Base-by-base conservation (phyloP, 2,113 vertebrate species). In the Cyprinodon tularosa region DNA sequence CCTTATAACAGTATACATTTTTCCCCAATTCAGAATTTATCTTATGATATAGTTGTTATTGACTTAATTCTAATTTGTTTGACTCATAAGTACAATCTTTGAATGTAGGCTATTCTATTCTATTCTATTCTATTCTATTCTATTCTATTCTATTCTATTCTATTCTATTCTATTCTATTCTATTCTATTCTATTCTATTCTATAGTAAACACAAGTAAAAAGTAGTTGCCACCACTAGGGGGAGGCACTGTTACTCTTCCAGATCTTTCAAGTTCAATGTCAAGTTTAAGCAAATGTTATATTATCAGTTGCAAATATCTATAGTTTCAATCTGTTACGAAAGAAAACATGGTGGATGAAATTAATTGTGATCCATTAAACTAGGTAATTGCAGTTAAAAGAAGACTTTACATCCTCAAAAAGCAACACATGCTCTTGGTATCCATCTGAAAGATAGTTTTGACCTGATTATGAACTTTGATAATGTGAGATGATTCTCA, bases 171-270 rank as follows among this genome's bases (percentile, higher is more conserved):
- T 63, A 10, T 17, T 37, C 2, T 63, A 38, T 17, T 39, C 0
- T 15, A 14, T 62, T 38, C 50, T 53, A 17, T 50, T 50, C 12
- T 13, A 50, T 50, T 50, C 3, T 50, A 3, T 14, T 50, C 4
- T 36, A 12, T 10, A 39, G 38, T 42, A 10, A 42, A 62, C 13
- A 38, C 1, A 13, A 13, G 3, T 20, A 15, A 13, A 12, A 1
- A 38, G 11, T 29, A 72, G 40, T 64, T 72, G 37, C 59, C 40
- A 71, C 90, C 90, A 89, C 82, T 79, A 91, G 90, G 75, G 86
- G 88, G 88, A 36, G 85, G 13, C 70, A 83, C 70, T 76, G 67
- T 69, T 37, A 67, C 53, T 78, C 20, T 62, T 36, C 10, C 36
- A 42, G n/a, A 63, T 36, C 20, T 50, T 57, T 57, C 50, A 6